Conservation (phyloP, 1,140 invertebrate genomes). For the Riptortus pedestris region DNA sequence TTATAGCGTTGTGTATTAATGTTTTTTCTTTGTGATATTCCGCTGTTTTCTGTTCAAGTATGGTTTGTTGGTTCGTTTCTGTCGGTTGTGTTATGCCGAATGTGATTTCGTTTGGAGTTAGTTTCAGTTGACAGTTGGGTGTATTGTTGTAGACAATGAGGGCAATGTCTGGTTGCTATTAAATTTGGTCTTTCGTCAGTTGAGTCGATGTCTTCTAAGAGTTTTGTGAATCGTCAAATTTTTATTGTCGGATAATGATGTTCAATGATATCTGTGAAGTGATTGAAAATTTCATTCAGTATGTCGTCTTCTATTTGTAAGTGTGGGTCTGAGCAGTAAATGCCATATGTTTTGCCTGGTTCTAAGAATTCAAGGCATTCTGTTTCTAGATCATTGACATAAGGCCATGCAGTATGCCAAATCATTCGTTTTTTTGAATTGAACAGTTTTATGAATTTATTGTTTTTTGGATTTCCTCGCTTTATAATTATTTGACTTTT, state of each 20-base stretch:
- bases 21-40: slow-evolving; percentile 10
- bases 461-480: not conserved
- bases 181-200: no score
- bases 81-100: slow-evolving; percentile 1
- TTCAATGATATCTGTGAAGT: not conserved
- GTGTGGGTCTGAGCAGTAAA: slow-evolving; percentile 4
- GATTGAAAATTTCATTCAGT: not conserved
- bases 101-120: slow-evolving; percentile 19
- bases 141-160: slow-evolving; percentile 10
- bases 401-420: slow-evolving; percentile 1
- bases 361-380: not conserved
- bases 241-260: no score
- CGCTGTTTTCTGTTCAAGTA: not conserved
- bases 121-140: not conserved
- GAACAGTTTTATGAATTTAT: not conserved
- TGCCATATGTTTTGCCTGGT: slow-evolving; percentile 12
- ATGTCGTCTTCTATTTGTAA: slow-evolving; percentile 3
- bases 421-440: slow-evolving; percentile 1
- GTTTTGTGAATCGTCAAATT: no score
- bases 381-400: not conserved
- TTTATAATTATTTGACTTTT: slow-evolving; percentile 5
- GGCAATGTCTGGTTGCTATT: no score
- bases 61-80: no score
- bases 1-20: slow-evolving; percentile 2
- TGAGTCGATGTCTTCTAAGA: no score